Evolutionary conservation across 2,113 vertebrate genomes (phyloP).

Genomic region (Prietella phreatophila): DNA sequence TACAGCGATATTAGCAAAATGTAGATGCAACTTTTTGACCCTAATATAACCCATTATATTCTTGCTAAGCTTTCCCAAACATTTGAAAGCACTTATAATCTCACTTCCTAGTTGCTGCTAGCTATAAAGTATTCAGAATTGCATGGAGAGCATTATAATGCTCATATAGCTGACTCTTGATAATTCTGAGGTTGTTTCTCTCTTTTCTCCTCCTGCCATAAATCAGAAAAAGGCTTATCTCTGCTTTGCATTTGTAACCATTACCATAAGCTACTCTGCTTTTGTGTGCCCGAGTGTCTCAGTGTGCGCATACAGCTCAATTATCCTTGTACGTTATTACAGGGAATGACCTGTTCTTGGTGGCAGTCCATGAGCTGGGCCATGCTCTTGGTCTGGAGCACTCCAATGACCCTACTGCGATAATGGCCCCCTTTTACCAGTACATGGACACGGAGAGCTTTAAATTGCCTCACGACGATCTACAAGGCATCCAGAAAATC

Average conservation of each 20-base stretch:
- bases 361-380: conserved; percentile 79
- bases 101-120: not conserved
- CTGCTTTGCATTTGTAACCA: not conserved
- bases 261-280: conserved; percentile 1
- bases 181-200: not conserved
- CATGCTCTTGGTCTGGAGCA: conserved; percentile 79
- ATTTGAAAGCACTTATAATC: not conserved
- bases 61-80: not conserved
- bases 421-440: conserved; percentile 81
- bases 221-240: not conserved
- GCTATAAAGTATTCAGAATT: not conserved
- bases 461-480: conserved; percentile 79
- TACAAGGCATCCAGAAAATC: conserved; percentile 80
- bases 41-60: not conserved
- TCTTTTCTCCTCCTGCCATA: not conserved
- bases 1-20: not conserved
- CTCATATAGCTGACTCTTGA: not conserved
- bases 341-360: conserved; percentile 73
- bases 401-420: conserved; percentile 77
- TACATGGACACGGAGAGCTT: conserved; percentile 80
- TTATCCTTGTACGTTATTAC: not conserved
- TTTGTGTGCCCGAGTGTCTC: conserved; percentile 4
- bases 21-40: not conserved
- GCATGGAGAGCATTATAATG: not conserved
- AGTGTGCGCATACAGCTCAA: not conserved